Percentiles rank a stretch among this genome's conserved stretches.
Conservation (phyloP, 2,113 vertebrate genomes). For the Bubo scandiacus region DNA sequence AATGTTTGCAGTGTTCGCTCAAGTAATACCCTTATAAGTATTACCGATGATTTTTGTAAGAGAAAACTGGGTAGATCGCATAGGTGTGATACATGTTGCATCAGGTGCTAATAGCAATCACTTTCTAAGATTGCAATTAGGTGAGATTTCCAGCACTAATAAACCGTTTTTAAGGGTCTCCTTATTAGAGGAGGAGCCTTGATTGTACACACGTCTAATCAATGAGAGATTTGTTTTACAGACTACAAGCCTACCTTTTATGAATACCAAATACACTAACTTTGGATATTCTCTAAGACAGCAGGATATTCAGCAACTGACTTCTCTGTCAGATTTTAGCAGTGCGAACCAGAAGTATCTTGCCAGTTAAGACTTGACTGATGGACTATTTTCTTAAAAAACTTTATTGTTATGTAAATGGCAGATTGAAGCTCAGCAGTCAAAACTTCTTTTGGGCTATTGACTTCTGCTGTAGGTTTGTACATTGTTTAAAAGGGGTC, state of each 20-base stretch:
- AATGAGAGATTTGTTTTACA: background rate
- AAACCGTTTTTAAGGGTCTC: background rate
- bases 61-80: background rate
- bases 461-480: background rate
- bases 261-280: background rate
- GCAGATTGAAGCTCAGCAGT: background rate
- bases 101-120: background rate
- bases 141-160: background rate
- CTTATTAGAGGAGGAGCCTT: background rate
- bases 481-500: background rate
- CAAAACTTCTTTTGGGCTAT: background rate
- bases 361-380: background rate
- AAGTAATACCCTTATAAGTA: background rate
- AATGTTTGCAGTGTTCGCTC: background rate
- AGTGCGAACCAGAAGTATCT: background rate
- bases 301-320: background rate
- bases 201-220: background rate
- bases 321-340: background rate
- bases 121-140: background rate
- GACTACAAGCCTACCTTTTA: background rate
- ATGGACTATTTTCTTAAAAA: background rate
- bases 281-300: background rate
- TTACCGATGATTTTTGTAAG: background rate
- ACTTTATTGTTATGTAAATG: background rate
- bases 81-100: background rate